Evolutionary conservation across 53 echinoderm and acorn worm genomes (phyloP).

Genomic region (Holothuria scabra): DNA sequence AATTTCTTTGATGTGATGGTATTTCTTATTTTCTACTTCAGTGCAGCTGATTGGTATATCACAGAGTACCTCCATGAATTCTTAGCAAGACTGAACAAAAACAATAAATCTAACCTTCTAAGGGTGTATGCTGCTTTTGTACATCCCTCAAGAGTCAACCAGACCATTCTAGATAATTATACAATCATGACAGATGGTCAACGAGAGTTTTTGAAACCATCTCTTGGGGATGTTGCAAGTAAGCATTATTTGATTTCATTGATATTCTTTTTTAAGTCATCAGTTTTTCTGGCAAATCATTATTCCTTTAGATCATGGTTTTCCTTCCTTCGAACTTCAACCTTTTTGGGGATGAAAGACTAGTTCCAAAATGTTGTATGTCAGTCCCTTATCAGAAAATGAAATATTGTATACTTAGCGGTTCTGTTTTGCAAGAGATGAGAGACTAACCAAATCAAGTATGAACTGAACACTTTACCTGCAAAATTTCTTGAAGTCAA

Average conservation of each 20-base stretch:
- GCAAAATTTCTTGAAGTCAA: too few relatives aligned
- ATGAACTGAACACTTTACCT: too few relatives aligned
- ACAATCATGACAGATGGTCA: slow-evolving; percentile 1
- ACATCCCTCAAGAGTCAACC: neutral
- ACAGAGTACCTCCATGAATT: slow-evolving; percentile 81
- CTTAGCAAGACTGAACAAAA: slow-evolving; percentile 10
- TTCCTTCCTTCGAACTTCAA: too few relatives aligned
- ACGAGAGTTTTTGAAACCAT: neutral
- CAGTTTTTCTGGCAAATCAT: too few relatives aligned
- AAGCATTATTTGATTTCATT: neutral
- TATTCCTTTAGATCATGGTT: too few relatives aligned
- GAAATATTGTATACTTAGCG: too few relatives aligned
- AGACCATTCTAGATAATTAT: slow-evolving; percentile 4
- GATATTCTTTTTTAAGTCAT: too few relatives aligned
- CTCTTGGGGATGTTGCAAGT: slow-evolving; percentile 7
- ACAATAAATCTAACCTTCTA: neutral
- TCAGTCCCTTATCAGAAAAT: too few relatives aligned
- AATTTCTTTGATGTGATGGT: neutral
- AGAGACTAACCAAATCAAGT: too few relatives aligned
- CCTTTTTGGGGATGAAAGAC: too few relatives aligned
- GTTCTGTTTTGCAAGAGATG: too few relatives aligned
- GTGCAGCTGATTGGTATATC: slow-evolving; percentile 96
- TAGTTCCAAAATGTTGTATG: too few relatives aligned
- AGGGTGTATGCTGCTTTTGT: slow-evolving; percentile 12
- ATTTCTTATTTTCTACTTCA: neutral